phyloP scores from a whole-genome alignment of 1,140 invertebrate genomes.

The Chelonus insularis region DNA sequence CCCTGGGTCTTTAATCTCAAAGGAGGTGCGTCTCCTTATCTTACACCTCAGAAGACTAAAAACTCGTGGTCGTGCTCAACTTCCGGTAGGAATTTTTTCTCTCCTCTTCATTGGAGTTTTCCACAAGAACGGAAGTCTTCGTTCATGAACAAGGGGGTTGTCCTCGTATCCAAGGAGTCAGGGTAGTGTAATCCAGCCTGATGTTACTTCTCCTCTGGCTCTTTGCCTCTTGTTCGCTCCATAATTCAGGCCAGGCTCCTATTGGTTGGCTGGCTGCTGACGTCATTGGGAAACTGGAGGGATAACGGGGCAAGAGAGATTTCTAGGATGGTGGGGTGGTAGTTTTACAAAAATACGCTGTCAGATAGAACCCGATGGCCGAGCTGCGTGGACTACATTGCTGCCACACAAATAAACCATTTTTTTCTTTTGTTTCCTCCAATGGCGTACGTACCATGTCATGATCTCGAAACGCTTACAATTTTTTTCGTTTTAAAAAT shows the following conservation, averaged over 20 bases:
- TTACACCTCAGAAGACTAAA: not conserved
- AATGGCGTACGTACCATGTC: not conserved
- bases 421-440: slow-evolving; percentile 13
- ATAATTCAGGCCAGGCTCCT: slow-evolving; percentile 46
- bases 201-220: not conserved
- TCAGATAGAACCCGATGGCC: slow-evolving; percentile 45
- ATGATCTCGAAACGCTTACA: not conserved
- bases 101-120: slow-evolving; percentile 32
- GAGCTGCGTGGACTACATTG: slow-evolving; percentile 37
- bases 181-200: slow-evolving; percentile 34
- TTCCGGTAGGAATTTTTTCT: slow-evolving; percentile 22
- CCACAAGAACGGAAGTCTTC: slow-evolving; percentile 25
- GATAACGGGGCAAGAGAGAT: slow-evolving; percentile 38
- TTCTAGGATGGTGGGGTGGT: slow-evolving; percentile 26
- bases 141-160: slow-evolving; percentile 24
- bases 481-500: not conserved
- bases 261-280: slow-evolving; percentile 48
- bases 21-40: slow-evolving; percentile 1
- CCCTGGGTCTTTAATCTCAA: no score
- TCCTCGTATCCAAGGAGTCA: slow-evolving; percentile 19
- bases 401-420: slow-evolving; percentile 19
- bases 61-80: slow-evolving; percentile 8
- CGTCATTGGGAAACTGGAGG: slow-evolving; percentile 50
- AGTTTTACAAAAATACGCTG: slow-evolving; percentile 49
- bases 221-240: slow-evolving; percentile 36